phyloP scores from a whole-genome alignment of 92 coral and sea anemone genomes.

The Zoanthus solanderi region DNA sequence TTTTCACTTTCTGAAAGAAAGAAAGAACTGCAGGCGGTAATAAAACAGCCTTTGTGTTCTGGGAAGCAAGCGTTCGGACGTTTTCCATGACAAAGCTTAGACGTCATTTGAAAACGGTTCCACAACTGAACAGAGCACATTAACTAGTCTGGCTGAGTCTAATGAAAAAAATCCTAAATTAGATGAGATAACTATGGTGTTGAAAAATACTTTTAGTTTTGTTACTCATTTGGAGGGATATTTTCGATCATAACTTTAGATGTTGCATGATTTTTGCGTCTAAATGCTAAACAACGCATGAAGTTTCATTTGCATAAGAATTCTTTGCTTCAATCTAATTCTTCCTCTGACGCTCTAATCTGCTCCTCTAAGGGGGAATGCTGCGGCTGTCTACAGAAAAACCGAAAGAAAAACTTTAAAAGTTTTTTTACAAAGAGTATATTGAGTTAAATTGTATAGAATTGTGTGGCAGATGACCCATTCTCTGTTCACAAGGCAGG shows the following conservation, averaged over 20 bases:
- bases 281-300: slow-evolving; percentile 55
- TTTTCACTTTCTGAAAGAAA: slow-evolving; percentile 25
- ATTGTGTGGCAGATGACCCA: slow-evolving; percentile 96
- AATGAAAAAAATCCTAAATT: neutral
- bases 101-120: slow-evolving; percentile 23
- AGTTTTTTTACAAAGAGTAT: slow-evolving; percentile 67
- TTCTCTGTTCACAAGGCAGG: slow-evolving; percentile 85
- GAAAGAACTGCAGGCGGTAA: slow-evolving; percentile 35
- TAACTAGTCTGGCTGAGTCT: neutral
- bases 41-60: slow-evolving; percentile 12
- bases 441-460: slow-evolving; percentile 80
- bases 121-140: neutral
- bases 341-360: slow-evolving; percentile 21
- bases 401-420: slow-evolving; percentile 54
- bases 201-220: neutral
- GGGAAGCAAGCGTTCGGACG: slow-evolving; percentile 23
- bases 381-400: slow-evolving; percentile 44
- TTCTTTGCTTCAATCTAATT: slow-evolving; percentile 59
- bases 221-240: neutral
- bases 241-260: slow-evolving; percentile 10
- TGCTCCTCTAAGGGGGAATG: slow-evolving; percentile 19
- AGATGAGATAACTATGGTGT: neutral
- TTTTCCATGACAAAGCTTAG: slow-evolving; percentile 44
- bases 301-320: slow-evolving; percentile 78
- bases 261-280: slow-evolving; percentile 33